Percentiles rank a stretch among this genome's conserved stretches.
Conservation (phyloP, 2,113 vertebrate species). For the Dendropsophus ebraccatus region DNA sequence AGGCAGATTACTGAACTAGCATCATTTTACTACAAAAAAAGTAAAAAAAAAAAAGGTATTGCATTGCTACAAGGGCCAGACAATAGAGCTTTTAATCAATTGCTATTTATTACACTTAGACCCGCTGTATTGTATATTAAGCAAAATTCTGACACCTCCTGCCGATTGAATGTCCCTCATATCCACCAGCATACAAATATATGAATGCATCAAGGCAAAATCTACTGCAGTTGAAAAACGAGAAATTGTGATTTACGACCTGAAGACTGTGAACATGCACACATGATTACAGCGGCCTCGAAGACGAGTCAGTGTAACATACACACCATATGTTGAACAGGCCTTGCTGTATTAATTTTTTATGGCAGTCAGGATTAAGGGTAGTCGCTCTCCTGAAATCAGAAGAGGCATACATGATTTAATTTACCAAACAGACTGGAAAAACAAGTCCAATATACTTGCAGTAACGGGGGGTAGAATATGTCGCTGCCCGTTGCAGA, state of each 20-base stretch:
- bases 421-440: background rate
- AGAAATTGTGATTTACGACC: conserved; percentile 16
- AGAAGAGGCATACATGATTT: background rate
- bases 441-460: background rate
- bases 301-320: background rate
- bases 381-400: background rate
- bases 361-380: background rate
- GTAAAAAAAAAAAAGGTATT: background rate
- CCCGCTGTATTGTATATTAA: background rate
- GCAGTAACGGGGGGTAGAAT: background rate
- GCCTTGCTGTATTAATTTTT: background rate
- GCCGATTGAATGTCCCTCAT: background rate
- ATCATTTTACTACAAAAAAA: too few relatives aligned
- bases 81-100: too few relatives aligned
- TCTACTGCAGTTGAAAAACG: background rate
- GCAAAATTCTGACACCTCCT: background rate
- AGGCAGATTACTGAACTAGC: background rate
- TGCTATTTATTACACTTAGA: too few relatives aligned
- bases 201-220: background rate
- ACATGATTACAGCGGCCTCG: background rate
- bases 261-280: background rate
- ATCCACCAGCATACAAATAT: background rate
- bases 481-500: background rate
- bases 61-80: too few relatives aligned
- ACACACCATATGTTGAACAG: background rate